Base-by-base conservation (phyloP, 2,888 invertebrate genomes). In the Erannis defoliaria region DNA sequence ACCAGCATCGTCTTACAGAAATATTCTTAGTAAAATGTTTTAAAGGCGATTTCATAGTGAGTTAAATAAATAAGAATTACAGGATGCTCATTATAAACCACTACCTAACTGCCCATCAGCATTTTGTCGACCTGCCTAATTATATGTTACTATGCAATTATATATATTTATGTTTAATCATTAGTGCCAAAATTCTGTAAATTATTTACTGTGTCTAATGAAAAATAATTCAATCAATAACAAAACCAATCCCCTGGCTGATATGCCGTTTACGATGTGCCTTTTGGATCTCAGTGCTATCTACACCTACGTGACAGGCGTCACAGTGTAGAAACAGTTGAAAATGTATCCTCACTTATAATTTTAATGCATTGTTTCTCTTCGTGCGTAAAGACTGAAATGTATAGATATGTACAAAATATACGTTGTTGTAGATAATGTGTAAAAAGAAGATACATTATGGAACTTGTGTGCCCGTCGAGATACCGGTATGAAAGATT, bases 1-100 rank as follows among this genome's bases (percentile, higher is more conserved):
- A 73, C 53, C 61, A 56, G 64, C 63, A 55, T 56, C 49, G 37
- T 42, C 55, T 33, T 51, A 58, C 55, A 59, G 61, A 62, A 57
- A 42, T 38, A 42, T 40, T 56, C 54, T 55, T 66, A 49, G 48
- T 64, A 58, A 64, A n/a, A 71, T 73, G 72, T 67, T 65, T 67
- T 64, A 58, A 72, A 73, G 67, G 68, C 67, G 46, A 66, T 64
- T 56, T 62, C 60, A 73, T 78, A 75, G 75, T 68, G 72, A 75
- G 66, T 70, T 73, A n/a, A 67, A 76, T 71, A 64, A 62, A 72
- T 76, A 71, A 78, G 74, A 78, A 76, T 80, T 80, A 88, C 89
- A 88, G 88, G 86, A 88, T 90, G 86, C 90, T 91, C 90, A 90
- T 91, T 90, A 88, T 90, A 88, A 81, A 67, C 60, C 50, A 61